Base-by-base conservation (phyloP, 2,888 invertebrate species). In the Oligia fasciuncula region DNA sequence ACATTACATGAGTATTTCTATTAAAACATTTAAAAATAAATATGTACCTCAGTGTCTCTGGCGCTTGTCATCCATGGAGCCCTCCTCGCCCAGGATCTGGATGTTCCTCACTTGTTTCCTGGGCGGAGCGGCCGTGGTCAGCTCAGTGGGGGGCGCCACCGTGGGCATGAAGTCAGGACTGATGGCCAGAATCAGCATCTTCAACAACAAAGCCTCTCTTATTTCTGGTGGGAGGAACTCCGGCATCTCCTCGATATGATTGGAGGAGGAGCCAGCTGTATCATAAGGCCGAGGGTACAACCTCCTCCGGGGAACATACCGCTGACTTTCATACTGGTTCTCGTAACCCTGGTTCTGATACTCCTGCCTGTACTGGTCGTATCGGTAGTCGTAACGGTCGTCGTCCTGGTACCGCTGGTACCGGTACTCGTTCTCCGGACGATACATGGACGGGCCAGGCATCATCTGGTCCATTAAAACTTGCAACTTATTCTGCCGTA, bases 181-280 rank as follows among this genome's bases (percentile, higher is more conserved):
- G 85, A 98, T 98, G 0, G 98, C 98, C 79, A 98, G 92, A 91
- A 98, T 97, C 54, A 98, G 94, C 98, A 98, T 98, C 90, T 98
- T 97, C 89, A 98, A 92, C 14, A 98, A 93, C 62, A 98, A 94
- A 91, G 98, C 98, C 92, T 98, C 98, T 79, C 98, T 95, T 35
- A 98, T 97, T 79, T 98, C 98, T 0, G 98, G 97, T 23, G 98
- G 98, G 35, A 98, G 93, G 87, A 97, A 98, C 85, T 98, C 97
- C 13, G 97, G 97, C 80, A 93, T 90, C 49, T 97, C 97, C 63
- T 97, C 96, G 29, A 95, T 91, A 46, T 95, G 94, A 80, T 97
- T 96, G 5, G 96, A 94, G 46, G 95, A 94, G 54, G 96, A 93
- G 35, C 95, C 93, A 72, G 95, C 93, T 0, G 94, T 94, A 78